Evolutionary conservation across 1,140 invertebrate species (phyloP), one percentile per base, ranked within the genome.

Genomic region (Zaprionus lachaisei): DNA sequence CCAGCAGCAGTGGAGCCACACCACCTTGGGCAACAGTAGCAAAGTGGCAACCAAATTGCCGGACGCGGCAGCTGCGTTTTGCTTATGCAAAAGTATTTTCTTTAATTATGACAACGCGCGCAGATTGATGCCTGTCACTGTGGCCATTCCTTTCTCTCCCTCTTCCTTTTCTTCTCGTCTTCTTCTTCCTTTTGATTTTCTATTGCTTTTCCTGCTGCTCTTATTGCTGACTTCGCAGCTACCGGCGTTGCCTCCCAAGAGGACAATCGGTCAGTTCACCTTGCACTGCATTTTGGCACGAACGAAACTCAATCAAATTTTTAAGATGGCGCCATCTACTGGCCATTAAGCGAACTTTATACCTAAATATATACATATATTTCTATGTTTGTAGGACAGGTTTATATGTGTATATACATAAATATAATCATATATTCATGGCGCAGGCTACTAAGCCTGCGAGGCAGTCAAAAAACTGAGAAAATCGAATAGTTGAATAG

Each of bases 51-150:
- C 14, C 38, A 72, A 64, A 62, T 56, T 61, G 41, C 41, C 58
- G 5, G 12, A 72, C 66, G n/a, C 24, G 54, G 60, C 67, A 75
- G 28, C 68, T 76, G 73, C 34, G 41, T 71, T 75, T 64, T 51
- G 72, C 38, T 71, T 71, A 71, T 71, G 67, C 38, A 1, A 75
- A 75, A 71, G 72, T 65, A 77, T 72, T 77, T 72, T 77, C 56
- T 66, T 66, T 77, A 77, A 77, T 77, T 77, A 76, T 72, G 68
- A 72, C 61, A 72, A 72, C 37, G 69, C 61, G 37, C 55, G 71
- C 55, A 65, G 73, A 75, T 76, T 72, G 73, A 72, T 76, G 72
- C 44, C 72, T 28, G 68, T 70, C 58, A 38, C 64, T 44, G 38
- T 57, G 22, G 9, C 55, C 31, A 1, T 2, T 11, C n/a, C 15